phyloP scores from a whole-genome alignment of 64 coral and sea anemone species.

The Anthopleura sola region DNA sequence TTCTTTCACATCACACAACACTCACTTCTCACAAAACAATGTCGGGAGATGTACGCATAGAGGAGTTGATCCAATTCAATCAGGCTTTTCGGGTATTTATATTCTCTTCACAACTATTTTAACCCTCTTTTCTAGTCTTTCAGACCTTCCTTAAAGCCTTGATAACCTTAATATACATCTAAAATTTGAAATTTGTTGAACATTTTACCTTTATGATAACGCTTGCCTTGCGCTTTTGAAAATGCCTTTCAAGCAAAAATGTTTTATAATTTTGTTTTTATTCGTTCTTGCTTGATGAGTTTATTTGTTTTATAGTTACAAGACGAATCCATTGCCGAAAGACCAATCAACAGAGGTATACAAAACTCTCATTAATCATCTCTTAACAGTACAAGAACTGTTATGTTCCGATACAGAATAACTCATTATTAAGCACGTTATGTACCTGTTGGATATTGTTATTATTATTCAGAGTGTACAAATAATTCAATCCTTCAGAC shows the following conservation, averaged over 20 bases:
- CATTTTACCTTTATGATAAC: neutral
- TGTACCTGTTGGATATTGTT: too few species aligned
- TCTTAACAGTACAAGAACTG: neutral
- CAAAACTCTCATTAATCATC: neutral
- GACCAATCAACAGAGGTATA: neutral
- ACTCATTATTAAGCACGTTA: too few species aligned
- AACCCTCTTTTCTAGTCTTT: neutral
- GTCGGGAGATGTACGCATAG: conserved; percentile 2
- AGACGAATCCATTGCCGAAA: neutral
- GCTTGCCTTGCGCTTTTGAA: conserved; percentile 17
- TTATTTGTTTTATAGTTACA: neutral
- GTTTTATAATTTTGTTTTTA: neutral
- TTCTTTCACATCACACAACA: conserved; percentile 8
- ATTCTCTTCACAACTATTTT: neutral
- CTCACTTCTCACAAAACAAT: neutral
- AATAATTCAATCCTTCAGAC: too few species aligned
- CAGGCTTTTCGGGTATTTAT: conserved; percentile 19
- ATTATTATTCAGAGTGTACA: too few species aligned
- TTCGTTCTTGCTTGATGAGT: neutral
- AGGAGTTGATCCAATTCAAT: neutral
- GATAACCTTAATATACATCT: neutral
- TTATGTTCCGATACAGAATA: neutral
- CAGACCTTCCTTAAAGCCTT: neutral
- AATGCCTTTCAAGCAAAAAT: neutral
- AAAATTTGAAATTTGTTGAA: neutral